Conservation (phyloP, 2,113 vertebrate genomes). For the Hemicordylus capensis region DNA sequence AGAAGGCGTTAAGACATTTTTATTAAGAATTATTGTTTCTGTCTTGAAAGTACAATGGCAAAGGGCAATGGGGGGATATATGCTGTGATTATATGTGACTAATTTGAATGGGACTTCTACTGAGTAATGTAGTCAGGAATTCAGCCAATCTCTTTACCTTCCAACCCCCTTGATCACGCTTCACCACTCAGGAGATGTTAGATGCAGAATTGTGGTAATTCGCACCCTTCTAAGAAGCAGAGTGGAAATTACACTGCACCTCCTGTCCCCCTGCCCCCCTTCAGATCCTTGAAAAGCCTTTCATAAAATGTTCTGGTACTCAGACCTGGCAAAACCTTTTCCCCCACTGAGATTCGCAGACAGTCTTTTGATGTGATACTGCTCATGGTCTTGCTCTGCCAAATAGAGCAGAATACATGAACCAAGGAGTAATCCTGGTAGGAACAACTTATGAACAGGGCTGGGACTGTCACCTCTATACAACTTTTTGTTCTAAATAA, state of each 20-base stretch:
- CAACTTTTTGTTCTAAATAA: not conserved
- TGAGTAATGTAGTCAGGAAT: no score
- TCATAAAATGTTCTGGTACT: not conserved
- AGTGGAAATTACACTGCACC: not conserved
- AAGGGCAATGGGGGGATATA: not conserved
- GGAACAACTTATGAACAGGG: not conserved
- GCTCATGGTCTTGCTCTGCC: no score
- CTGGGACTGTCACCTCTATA: not conserved
- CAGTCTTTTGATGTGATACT: not conserved
- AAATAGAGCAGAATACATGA: not conserved
- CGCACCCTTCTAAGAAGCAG: not conserved
- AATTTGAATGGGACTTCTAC: no score
- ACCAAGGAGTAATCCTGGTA: not conserved
- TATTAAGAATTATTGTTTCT: slow-evolving; percentile 4
- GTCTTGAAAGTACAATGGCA: not conserved
- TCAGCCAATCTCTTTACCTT: no score
- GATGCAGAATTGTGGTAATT: no score
- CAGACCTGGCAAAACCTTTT: not conserved
- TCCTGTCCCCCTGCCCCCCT: not conserved
- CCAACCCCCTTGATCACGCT: no score
- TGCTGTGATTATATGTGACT: not conserved
- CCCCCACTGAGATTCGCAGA: not conserved
- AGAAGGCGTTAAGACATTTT: not conserved
- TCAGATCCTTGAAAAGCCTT: not conserved
- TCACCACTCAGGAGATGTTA: no score